Base-by-base conservation (phyloP, 2,113 vertebrate species). In the Cercopithecus mona region DNA sequence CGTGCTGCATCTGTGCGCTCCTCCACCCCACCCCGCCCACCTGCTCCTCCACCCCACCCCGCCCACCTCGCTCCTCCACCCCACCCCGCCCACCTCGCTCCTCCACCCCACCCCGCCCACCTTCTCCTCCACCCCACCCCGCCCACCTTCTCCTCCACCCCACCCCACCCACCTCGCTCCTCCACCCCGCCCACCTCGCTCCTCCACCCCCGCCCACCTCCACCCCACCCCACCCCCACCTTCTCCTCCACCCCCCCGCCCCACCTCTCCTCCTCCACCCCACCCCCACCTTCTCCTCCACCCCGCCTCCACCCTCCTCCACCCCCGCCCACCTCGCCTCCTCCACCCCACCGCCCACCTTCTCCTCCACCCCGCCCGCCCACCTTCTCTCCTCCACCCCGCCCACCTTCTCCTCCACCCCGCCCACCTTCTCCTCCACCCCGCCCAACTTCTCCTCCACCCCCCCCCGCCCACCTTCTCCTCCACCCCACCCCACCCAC, bases 371-470 rank as follows among this genome's bases (percentile, higher is more conserved):
- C 43, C 8, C n/a, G n/a, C n/a, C n/a, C n/a, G n/a, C n/a, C n/a
- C n/a, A n/a, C n/a, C n/a, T n/a, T n/a, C n/a, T n/a, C n/a, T n/a
- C n/a, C n/a, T n/a, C n/a, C n/a, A 18, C 8, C 16, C 16, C n/a
- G 1, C 18, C 25, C 17, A 20, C 40, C n/a, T n/a, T n/a, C 6
- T 45, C 7, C 4, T 6, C n/a, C 18, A 0, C 16, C 43, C 8
- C n/a, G n/a, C n/a, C n/a, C n/a, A n/a, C n/a, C n/a, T n/a, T n/a
- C n/a, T n/a, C n/a, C n/a, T n/a, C n/a, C n/a, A 18, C 8, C 16
- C 16, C n/a, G 1, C 18, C 25, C 17, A 20, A n/a, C n/a, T n/a
- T 3, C 6, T 45, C 7, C 4, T 6, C n/a, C 18, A 0, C 16
- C 43, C 8, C n/a, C 14, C 8, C 16, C 16, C n/a, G 1, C 18